Conservation (phyloP, 2,113 vertebrate genomes). For the Boleophthalmus pectinirostris region DNA sequence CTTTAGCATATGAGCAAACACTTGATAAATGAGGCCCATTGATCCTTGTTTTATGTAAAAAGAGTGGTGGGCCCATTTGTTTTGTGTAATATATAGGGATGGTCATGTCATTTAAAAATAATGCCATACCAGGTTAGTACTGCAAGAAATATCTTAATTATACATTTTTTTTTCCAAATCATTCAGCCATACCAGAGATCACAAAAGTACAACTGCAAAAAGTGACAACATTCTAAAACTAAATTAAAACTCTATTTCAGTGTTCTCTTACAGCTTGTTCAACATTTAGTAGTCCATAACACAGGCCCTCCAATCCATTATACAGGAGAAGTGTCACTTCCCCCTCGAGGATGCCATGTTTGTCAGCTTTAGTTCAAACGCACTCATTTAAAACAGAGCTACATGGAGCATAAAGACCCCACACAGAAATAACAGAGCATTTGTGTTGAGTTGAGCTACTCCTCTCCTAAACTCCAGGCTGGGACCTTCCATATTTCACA, state of each 20-base stretch:
- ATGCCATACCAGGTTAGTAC: too few relatives aligned
- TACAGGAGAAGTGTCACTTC: conserved; percentile 5
- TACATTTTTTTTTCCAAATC: too few relatives aligned
- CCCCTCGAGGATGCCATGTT: conserved; percentile 34
- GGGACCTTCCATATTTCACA: conserved; percentile 46
- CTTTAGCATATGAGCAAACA: too few relatives aligned
- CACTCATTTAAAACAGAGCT: background rate
- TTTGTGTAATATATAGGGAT: too few relatives aligned
- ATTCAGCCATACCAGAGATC: too few relatives aligned
- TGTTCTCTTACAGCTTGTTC: conserved; percentile 2
- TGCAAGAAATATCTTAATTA: too few relatives aligned
- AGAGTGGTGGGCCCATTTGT: too few relatives aligned
- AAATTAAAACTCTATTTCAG: background rate
- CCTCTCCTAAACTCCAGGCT: conserved; percentile 34
- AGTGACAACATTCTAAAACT: background rate
- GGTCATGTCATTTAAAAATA: too few relatives aligned
- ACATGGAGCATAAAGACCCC: conserved; percentile 18
- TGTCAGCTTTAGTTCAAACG: conserved; percentile 20
- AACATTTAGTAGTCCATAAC: conserved; percentile 4
- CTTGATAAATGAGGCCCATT: too few relatives aligned
- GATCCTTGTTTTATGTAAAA: too few relatives aligned
- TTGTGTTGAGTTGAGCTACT: conserved; percentile 8
- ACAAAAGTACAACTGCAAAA: background rate
- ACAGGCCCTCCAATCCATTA: conserved; percentile 3
- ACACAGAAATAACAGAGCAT: conserved; percentile 34